These are phyloP conservation scores for Columba guinea DNA, from an alignment of 2,797 vertebrate genomes.

Conservation along the genomic window DNA sequence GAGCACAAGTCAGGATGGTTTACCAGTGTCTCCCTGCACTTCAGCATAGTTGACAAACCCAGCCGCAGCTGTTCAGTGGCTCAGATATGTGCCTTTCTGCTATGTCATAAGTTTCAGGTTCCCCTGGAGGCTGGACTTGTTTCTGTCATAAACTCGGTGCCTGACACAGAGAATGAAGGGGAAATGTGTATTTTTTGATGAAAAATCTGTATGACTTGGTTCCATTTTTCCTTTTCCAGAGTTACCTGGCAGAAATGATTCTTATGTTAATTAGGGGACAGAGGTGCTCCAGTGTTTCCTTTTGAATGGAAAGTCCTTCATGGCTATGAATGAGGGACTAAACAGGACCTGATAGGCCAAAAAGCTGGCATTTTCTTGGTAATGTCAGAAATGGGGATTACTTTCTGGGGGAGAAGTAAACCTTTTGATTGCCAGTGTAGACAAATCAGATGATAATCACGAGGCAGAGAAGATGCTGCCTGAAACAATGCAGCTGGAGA, in stretches of 20 bases:
- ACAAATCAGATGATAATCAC: not conserved
- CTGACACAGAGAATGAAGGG: not conserved
- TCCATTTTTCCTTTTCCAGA: not conserved
- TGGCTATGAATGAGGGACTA: not conserved
- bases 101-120: not conserved
- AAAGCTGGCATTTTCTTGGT: not conserved
- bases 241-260: not conserved
- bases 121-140: not conserved
- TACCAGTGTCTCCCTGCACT: not conserved
- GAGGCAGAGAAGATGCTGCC: not conserved
- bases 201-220: not conserved
- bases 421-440: not conserved
- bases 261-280: not conserved
- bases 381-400: not conserved
- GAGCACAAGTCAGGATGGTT: not conserved
- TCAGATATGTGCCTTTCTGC: fast-evolving
- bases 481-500: not conserved
- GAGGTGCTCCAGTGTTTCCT: not conserved
- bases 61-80: not conserved
- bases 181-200: not conserved
- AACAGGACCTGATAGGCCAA: not conserved
- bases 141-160: not conserved
- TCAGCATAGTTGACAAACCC: not conserved
- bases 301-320: not conserved
- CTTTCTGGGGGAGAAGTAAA: not conserved